Conservation (phyloP, 2,797 vertebrate species). For the Macropodus opercularis region DNA sequence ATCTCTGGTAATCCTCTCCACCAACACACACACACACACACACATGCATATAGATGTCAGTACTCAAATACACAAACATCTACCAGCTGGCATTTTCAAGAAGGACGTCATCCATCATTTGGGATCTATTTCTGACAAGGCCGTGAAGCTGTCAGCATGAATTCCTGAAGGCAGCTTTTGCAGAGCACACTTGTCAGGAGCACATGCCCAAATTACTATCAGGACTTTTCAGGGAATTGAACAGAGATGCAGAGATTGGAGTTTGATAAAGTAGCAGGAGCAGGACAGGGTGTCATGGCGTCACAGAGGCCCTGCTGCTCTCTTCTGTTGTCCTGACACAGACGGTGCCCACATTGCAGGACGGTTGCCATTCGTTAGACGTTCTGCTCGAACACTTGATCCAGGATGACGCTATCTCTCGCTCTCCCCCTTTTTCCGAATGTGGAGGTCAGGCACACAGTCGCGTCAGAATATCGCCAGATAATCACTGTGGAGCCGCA, state of each 20-base stretch:
- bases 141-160: constrained; percentile 58
- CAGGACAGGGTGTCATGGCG: constrained; percentile 60
- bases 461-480: constrained; percentile 50
- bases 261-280: constrained; percentile 21
- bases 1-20: constrained; percentile 15
- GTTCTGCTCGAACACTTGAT: constrained; percentile 52
- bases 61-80: constrained; percentile 57
- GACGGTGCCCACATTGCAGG: constrained; percentile 37
- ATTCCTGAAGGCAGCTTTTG: constrained; percentile 56
- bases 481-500: constrained; percentile 65
- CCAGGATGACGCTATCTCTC: constrained; percentile 58
- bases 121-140: constrained; percentile 47
- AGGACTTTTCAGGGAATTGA: constrained; percentile 46
- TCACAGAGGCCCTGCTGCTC: constrained; percentile 43
- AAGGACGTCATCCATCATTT: constrained; percentile 62
- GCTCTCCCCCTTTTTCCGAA: constrained; percentile 46
- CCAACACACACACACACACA: constrained; percentile 11
- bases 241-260: constrained; percentile 24
- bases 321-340: constrained; percentile 4
- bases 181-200: constrained; percentile 55
- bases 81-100: constrained; percentile 61
- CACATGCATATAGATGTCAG: constrained; percentile 36
- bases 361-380: constrained; percentile 42
- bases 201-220: constrained; percentile 56
- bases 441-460: constrained; percentile 29